A percentile compares a stretch with the other conserved stretches of the same genome.
Evolutionary conservation across 2,113 vertebrate genomes (phyloP).

Genomic region (Platysternon megacephalum): DNA sequence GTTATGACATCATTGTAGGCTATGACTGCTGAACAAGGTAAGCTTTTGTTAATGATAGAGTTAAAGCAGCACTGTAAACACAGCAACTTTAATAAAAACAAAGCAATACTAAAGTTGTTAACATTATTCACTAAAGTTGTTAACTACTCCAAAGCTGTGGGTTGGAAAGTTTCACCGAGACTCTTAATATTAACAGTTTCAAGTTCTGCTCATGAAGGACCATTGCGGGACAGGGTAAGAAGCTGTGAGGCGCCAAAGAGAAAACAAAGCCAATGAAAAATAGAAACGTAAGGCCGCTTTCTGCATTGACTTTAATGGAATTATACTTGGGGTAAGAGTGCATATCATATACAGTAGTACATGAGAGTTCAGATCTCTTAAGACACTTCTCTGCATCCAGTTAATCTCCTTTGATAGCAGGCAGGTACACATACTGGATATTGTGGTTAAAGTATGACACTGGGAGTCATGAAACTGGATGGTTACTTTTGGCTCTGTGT

Average conservation of each 20-base stretch:
- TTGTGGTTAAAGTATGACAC: not conserved
- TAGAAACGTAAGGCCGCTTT: not conserved
- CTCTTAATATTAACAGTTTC: too few species aligned
- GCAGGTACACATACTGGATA: not conserved
- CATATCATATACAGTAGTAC: not conserved
- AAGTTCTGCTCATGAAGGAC: not conserved
- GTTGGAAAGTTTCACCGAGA: not conserved
- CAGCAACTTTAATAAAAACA: not conserved
- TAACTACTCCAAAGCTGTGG: not conserved
- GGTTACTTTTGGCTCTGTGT: not conserved
- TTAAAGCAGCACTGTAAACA: not conserved
- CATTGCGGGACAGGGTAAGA: not conserved
- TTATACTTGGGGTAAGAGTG: not conserved
- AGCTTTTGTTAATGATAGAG: not conserved
- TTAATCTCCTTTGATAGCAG: too few species aligned
- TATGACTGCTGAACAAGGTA: accelerated
- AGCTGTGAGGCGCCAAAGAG: not conserved
- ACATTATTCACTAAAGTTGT: not conserved
- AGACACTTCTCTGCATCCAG: not conserved
- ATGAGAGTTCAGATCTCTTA: not conserved
- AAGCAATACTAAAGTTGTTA: not conserved
- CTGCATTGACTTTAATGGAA: not conserved
- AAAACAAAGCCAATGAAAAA: not conserved
- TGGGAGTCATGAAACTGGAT: not conserved
- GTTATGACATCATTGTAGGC: not conserved